phyloP scores from a whole-genome alignment of 2,113 vertebrate species.

The Echinops telfairi region DNA sequence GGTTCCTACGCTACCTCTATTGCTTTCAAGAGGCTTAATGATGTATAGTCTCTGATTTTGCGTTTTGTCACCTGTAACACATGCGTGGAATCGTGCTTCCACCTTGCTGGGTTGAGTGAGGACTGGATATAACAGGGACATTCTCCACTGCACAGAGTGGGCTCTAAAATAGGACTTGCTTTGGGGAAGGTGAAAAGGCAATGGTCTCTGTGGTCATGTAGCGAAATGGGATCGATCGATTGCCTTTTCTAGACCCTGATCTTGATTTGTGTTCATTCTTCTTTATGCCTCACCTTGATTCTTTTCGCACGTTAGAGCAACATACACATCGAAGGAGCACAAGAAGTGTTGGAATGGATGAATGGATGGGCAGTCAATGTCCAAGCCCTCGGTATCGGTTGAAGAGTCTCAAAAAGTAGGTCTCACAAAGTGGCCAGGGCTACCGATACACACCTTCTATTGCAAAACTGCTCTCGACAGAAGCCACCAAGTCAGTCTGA shows the following conservation, averaged over 20 bases:
- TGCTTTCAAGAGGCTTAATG: slow-evolving; percentile 2
- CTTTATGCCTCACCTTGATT: not conserved
- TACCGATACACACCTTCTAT: not conserved
- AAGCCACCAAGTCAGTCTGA: not conserved
- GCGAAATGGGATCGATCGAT: not conserved
- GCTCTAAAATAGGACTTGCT: not conserved
- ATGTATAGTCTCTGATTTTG: not conserved
- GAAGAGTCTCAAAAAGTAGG: not conserved
- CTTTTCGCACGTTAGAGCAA: not conserved
- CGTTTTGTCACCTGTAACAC: not conserved
- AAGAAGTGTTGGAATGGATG: not conserved
- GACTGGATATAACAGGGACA: not conserved
- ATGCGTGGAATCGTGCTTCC: not conserved
- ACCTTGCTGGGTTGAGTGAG: not conserved
- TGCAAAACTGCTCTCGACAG: not conserved
- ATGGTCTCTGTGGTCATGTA: not conserved
- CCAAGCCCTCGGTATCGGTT: not conserved
- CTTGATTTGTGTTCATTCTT: not conserved
- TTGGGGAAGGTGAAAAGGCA: not conserved
- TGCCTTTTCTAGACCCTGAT: not conserved
- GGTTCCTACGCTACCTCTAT: not conserved
- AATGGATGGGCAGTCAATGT: not conserved
- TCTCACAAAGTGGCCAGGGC: not conserved
- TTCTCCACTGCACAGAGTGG: fast-evolving
- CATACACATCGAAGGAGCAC: not conserved